These are phyloP conservation scores for Phalangium opilio DNA, from an alignment of 2,888 invertebrate genomes.

Conservation along the genomic window DNA sequence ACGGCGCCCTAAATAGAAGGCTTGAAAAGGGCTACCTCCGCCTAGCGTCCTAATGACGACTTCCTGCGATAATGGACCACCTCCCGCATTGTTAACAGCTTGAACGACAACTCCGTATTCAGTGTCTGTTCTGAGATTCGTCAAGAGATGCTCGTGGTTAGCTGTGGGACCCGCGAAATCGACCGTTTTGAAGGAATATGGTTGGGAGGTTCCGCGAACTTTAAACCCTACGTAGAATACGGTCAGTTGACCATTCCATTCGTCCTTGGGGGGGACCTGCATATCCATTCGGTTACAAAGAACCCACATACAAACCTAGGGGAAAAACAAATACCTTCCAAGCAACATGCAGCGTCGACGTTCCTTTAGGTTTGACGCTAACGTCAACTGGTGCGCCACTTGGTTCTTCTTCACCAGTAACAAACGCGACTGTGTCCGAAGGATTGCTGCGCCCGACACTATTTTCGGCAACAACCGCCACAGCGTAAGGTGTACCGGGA, in stretches of 20 bases:
- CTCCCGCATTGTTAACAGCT: conserved; percentile 21
- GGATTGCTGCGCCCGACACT: conserved; percentile 21
- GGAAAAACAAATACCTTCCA: conserved; percentile 15
- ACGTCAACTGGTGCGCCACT: conserved; percentile 20
- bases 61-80: conserved; percentile 20
- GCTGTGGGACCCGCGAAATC: conserved; percentile 13
- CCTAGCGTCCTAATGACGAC: conserved; percentile 18
- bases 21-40: conserved; percentile 12
- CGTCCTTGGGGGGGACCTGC: conserved; percentile 18
- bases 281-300: background rate
- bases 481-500: conserved; percentile 19
- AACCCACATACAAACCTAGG: too few species aligned
- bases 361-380: conserved; percentile 16
- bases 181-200: conserved; percentile 18
- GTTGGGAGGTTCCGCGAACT: conserved; percentile 16
- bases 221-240: conserved; percentile 22
- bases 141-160: conserved; percentile 20
- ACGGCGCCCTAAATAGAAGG: too few species aligned
- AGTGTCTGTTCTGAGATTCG: conserved; percentile 18
- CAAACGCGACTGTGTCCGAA: conserved; percentile 17
- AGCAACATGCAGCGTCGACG: conserved; percentile 18
- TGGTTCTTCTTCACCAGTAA: conserved; percentile 23
- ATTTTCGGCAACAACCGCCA: conserved; percentile 21
- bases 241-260: conserved; percentile 21
- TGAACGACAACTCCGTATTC: conserved; percentile 21